Evolutionary conservation across 1,140 invertebrate species (phyloP), one percentile per base, ranked within the genome.

Genomic region (Aethina tumida): DNA sequence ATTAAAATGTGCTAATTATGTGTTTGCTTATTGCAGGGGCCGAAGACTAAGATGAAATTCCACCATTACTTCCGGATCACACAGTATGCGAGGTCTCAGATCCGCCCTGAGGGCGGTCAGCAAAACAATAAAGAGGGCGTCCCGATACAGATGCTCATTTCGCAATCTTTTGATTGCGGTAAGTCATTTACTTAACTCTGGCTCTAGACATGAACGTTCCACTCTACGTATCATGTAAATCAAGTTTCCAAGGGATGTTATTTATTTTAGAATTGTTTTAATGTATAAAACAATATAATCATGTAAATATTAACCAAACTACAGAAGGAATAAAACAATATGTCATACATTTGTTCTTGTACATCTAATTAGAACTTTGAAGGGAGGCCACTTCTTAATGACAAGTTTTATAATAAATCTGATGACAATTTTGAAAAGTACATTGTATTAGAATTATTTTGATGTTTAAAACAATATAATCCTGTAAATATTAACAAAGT

Each of bases 1-100:
- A n/a, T n/a, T n/a, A n/a, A n/a, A n/a, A n/a, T n/a, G n/a, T n/a
- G n/a, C n/a, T n/a, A n/a, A n/a, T n/a, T n/a, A n/a, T n/a, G n/a
- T n/a, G n/a, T n/a, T n/a, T n/a, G n/a, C n/a, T n/a, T n/a, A n/a
- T n/a, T n/a, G n/a, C n/a, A n/a, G n/a, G n/a, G n/a, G n/a, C n/a
- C n/a, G n/a, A n/a, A n/a, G n/a, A n/a, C n/a, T n/a, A n/a, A n/a
- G n/a, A n/a, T n/a, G n/a, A n/a, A n/a, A n/a, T n/a, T n/a, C n/a
- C n/a, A n/a, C n/a, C 77, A 82, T 54, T 84, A 83, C 55, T 68
- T 83, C 63, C 74, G 77, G 49, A 77, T 82, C 48, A 77, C 79
- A 28, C 74, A 77, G 56, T 69, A 67, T 45, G 76, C 76, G 41
- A 70, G 76, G 40, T 79, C 80, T 16, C 58, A 72, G 74, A 20